Evolutionary conservation across 2,888 invertebrate species (phyloP), one percentile per base, ranked within the genome.

Genomic region (Lasioglossum morio): DNA sequence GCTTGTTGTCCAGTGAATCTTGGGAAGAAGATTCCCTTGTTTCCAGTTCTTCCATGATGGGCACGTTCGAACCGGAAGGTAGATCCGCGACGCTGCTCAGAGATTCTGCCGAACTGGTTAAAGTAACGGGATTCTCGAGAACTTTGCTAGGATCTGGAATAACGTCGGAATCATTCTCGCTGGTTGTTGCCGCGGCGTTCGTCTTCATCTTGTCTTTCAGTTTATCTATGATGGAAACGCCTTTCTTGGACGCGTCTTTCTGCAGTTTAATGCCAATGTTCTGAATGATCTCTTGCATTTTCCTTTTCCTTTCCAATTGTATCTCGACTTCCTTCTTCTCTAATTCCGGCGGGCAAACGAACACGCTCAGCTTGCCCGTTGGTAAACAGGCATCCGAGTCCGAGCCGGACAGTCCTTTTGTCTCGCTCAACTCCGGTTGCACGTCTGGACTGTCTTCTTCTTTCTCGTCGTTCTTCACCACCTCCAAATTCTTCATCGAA

Each of bases 251-350:
- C 74, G 87, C 93, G 78, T 88, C 90, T 48, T 92, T 92, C 70
- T 93, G 92, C 3, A 93, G 81, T 77, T 91, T 93, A 10, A 93
- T 93, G 7, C 94, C 94, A 60, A 94, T 94, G 75, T 94, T 91
- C 12, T 94, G 89, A 4, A 92, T 92, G 10, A 96, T 94, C 87
- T 96, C 96, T 69, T 96, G 95, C 96, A 96, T 96, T 84, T 95
- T 96, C 79, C 95, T 95, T 74, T 95, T 94, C 1, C 96, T 94
- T 86, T 96, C 95, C 63, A 95, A 93, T 85, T 96, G 95, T 77
- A 96, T 96, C 84, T 95, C 95, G 8, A 94, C 93, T 63, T 96
- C 96, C 69, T 95, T 95, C 69, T 95, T 94, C 27, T 95, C 94
- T 12, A 95, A 85, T 74, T 96, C 96, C 2, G 94, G 93, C 0